Evolutionary conservation across 1,140 invertebrate species (phyloP), one percentile per base, ranked within the genome.

Genomic region (Temnothorax curvispinosus): DNA sequence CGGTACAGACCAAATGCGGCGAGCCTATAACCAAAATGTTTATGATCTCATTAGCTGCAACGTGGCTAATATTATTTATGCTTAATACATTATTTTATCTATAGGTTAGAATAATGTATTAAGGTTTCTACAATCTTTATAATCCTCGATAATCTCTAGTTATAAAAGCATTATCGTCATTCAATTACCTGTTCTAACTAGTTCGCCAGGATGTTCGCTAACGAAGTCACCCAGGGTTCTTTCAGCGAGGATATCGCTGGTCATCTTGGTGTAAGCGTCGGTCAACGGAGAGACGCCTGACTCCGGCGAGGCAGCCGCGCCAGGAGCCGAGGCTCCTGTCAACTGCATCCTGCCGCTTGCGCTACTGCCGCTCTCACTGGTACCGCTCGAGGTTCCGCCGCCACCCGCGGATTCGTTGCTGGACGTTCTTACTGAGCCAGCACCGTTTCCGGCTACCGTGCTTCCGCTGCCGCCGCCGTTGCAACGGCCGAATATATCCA

Each of bases 1-100:
- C 98, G 9, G 98, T 98, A 95, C 99, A 99, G 38, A 99, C 97
- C 92, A 99, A 97, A 93, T 99, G 97, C 18, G 98, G 98, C 93
- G 98, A 99, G n/a, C 95, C 95, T 95, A 84, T 50, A 87, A 76
- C 18, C 41, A 52, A 78, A 21, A 74, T 50, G n/a, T 58, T 27
- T 13, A 27, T 35, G 15, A 44, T 47, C 44, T 32, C 6, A 13
- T 58, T 50, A 60, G 41, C n/a, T 41, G 15, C 69, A 7, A 62
- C 0, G 27, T 50, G 38, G 18, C 13, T 21, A 11, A 32, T 13
- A 21, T 18, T 32, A 32, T 32, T 65, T 35, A 47, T 7, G 27
- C 62, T n/a, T 56, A 86, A 21, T 27, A 38, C 32, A 21, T 41
- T 58, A 15, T 3, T 64, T 4, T 38, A 5, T 21, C 13, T 5